A percentile compares a stretch with the other conserved stretches of the same genome.
phyloP scores from a whole-genome alignment of 2,797 vertebrate genomes.

The Psittacula derbiana region DNA sequence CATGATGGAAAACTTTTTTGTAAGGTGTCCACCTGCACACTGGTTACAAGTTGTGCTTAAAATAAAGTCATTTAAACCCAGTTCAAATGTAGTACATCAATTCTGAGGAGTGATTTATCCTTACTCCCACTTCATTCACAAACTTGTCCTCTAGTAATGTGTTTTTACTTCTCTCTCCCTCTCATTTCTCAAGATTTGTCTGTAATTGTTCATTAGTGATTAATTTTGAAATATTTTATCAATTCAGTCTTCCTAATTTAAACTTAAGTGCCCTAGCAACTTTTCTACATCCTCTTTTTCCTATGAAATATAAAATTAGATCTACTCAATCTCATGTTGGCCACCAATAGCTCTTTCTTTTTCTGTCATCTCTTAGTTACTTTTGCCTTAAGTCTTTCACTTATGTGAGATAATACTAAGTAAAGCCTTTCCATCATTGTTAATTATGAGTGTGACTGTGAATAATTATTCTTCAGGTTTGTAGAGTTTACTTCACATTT shows the following conservation, averaged over 20 bases:
- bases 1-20: neutral
- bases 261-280: neutral
- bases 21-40: neutral
- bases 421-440: slow-evolving; percentile 24
- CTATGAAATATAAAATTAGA: neutral
- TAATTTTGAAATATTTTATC: slow-evolving; percentile 48
- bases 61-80: neutral
- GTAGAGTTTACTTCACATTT: slow-evolving; percentile 16
- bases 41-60: neutral
- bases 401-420: slow-evolving; percentile 30
- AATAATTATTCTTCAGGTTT: slow-evolving; percentile 44
- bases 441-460: slow-evolving; percentile 53
- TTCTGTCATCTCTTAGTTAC: slow-evolving; percentile 45
- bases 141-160: neutral
- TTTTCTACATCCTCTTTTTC: neutral
- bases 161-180: neutral
- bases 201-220: neutral
- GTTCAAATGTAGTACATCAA: neutral
- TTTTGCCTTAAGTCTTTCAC: slow-evolving; percentile 25
- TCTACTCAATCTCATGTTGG: neutral
- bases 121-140: neutral
- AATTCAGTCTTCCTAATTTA: slow-evolving; percentile 8
- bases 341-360: slow-evolving; percentile 7
- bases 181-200: neutral
- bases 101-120: neutral